A percentile compares a stretch with the other conserved stretches of the same genome.
phyloP scores from a whole-genome alignment of 1,140 invertebrate genomes.

The Episyrphus balteatus region DNA sequence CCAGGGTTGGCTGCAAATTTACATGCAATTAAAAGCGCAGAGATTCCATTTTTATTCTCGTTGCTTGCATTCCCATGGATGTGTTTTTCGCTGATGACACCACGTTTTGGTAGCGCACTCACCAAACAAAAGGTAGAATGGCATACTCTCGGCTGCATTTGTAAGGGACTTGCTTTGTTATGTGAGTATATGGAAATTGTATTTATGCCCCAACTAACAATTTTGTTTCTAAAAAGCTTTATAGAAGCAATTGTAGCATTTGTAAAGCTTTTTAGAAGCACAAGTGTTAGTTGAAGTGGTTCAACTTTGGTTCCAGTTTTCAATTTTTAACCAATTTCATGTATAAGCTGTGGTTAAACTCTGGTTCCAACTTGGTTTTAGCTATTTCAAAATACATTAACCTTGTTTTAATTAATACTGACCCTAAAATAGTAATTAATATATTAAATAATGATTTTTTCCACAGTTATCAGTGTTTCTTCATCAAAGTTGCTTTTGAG shows the following conservation, averaged over 20 bases:
- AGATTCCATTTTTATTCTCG: constrained; percentile 34
- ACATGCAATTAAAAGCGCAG: constrained; percentile 30
- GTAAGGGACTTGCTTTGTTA: constrained; percentile 27
- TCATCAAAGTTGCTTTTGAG: constrained; percentile 31
- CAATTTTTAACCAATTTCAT: too few species aligned
- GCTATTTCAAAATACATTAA: too few species aligned
- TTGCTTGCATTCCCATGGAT: constrained; percentile 35
- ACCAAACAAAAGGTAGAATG: constrained; percentile 30
- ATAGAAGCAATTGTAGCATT: too few species aligned
- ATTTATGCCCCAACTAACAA: not conserved
- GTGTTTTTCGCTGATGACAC: constrained; percentile 35
- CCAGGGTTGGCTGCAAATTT: constrained; percentile 28
- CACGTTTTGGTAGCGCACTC: constrained; percentile 25
- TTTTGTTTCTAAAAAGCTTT: too few species aligned
- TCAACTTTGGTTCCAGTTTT: too few species aligned
- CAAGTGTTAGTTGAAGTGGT: too few species aligned
- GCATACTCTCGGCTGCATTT: constrained; percentile 29
- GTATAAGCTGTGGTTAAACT: too few species aligned
- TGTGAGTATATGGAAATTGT: constrained; percentile 17
- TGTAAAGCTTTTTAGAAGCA: too few species aligned
- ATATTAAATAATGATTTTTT: not conserved
- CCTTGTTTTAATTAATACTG: too few species aligned
- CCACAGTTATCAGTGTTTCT: constrained; percentile 31
- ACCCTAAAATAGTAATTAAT: too few species aligned
- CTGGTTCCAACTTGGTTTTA: too few species aligned